Evolutionary conservation across 2,113 vertebrate genomes (phyloP), one percentile per base, ranked within the genome.

Genomic region (Hipposideros armiger): DNA sequence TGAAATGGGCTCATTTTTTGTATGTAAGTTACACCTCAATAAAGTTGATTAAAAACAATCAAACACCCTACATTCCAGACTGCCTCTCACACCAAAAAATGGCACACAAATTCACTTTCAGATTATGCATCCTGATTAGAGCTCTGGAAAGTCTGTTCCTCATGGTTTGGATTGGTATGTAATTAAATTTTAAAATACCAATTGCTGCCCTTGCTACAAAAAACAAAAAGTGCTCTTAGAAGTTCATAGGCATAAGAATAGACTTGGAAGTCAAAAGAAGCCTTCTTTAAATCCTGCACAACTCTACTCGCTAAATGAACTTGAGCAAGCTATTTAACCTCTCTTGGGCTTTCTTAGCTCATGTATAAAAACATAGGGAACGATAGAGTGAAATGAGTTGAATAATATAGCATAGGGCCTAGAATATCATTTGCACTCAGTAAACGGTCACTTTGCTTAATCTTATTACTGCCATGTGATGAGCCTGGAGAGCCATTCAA

Each of bases 101-200:
- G 16, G 40, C 40, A 92, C 69, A 87, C 3, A 90, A 93, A 77
- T 80, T 73, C 84, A 92, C 20, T 58, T 82, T 70, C 24, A 66
- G 45, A 87, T 62, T 50, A 47, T 20, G 36, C 19, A 84, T 47
- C 36, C 70, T 56, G 54, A 90, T 56, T 60, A 83, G 82, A 84
- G 40, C 32, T 60, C 72, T 87, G 64, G 62, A 83, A 73, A 80
- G 83, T 82, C 77, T 47, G 62, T 74, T 76, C 50, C 32, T 76
- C n/a, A 62, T 9, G 78, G 52, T 78, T 62, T 85, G 42, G 40
- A 28, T 74, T 89, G 82, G 22, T 73, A 78, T 78, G 78, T 56
- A 90, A 92, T 66, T 81, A 72, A 83, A 54, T 52, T 80, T 93
- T 66, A 54, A 97, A 96, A 66, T 83, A 62, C 9, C 36, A 90